Evolutionary conservation across 1,140 invertebrate genomes (phyloP).

Genomic region (Heliothis subflexa): DNA sequence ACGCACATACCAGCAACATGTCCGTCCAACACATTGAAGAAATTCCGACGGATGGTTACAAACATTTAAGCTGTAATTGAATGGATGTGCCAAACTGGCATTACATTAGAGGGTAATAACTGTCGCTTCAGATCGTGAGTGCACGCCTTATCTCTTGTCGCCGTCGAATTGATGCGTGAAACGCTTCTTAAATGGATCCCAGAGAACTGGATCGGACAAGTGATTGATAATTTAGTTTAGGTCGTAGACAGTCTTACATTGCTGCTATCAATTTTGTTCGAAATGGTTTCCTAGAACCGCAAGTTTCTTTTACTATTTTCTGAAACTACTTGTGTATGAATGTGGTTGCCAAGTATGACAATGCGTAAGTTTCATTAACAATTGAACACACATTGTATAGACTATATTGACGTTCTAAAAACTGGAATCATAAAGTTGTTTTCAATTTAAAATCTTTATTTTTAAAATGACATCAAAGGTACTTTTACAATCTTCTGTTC

Average conservation of each 20-base stretch:
- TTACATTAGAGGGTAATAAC: conserved; percentile 63
- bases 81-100: conserved; percentile 57
- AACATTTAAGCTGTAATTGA: conserved; percentile 53
- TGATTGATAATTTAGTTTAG: conserved; percentile 35
- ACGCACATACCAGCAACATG: not conserved
- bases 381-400: too few species aligned
- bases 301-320: not conserved
- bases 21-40: not conserved
- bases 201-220: conserved; percentile 49
- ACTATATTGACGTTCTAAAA: too few species aligned
- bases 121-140: conserved; percentile 62
- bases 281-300: not conserved
- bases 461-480: not conserved
- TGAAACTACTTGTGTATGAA: too few species aligned
- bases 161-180: conserved; percentile 69
- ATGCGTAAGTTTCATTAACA: too few species aligned
- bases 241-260: conserved; percentile 13
- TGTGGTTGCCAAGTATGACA: too few species aligned
- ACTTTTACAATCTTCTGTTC: not conserved
- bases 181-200: conserved; percentile 56
- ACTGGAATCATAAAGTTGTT: too few species aligned
- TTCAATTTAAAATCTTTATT: too few species aligned
- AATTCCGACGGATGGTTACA: conserved; percentile 33
- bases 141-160: conserved; percentile 63
- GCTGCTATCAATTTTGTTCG: conserved; percentile 11